phyloP scores from a whole-genome alignment of 2,888 invertebrate genomes.

The Adelphocoris suturalis region DNA sequence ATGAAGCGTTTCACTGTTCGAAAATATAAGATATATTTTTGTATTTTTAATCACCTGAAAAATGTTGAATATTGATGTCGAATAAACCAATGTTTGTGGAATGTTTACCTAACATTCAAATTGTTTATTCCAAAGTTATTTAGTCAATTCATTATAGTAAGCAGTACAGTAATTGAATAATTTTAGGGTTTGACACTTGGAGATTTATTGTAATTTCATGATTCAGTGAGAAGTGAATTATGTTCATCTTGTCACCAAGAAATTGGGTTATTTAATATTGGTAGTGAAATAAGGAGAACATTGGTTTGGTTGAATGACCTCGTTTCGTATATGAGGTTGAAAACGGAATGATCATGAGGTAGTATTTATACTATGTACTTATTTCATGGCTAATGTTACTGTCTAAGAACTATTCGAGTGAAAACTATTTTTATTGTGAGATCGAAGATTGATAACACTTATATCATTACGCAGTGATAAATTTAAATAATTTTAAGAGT shows the following conservation, averaged over 20 bases:
- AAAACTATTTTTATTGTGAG: constrained; percentile 58
- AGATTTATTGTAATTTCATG: background rate
- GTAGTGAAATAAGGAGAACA: background rate
- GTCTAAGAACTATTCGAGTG: constrained; percentile 29
- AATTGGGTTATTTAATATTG: background rate
- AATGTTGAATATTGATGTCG: constrained; percentile 30
- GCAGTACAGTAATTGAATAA: constrained; percentile 21
- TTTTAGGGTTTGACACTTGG: constrained; percentile 3
- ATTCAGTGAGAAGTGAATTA: background rate
- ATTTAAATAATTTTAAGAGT: constrained; percentile 38
- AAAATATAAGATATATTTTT: constrained; percentile 26
- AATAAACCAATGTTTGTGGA: constrained; percentile 13
- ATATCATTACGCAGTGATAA: constrained; percentile 30
- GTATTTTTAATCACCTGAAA: constrained; percentile 35
- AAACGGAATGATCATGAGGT: background rate
- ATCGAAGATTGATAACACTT: constrained; percentile 49
- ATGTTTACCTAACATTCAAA: background rate
- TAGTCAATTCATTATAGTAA: constrained; percentile 28
- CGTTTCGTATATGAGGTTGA: background rate
- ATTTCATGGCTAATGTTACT: constrained; percentile 15
- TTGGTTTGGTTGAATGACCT: background rate
- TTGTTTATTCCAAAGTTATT: background rate
- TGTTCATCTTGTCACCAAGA: background rate
- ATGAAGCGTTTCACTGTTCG: constrained; percentile 20
- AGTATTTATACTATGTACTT: constrained; percentile 11